A percentile compares a stretch with the other conserved stretches of the same genome.
Conservation (phyloP, 2,888 invertebrate species). For the Endomychus coccineus region DNA sequence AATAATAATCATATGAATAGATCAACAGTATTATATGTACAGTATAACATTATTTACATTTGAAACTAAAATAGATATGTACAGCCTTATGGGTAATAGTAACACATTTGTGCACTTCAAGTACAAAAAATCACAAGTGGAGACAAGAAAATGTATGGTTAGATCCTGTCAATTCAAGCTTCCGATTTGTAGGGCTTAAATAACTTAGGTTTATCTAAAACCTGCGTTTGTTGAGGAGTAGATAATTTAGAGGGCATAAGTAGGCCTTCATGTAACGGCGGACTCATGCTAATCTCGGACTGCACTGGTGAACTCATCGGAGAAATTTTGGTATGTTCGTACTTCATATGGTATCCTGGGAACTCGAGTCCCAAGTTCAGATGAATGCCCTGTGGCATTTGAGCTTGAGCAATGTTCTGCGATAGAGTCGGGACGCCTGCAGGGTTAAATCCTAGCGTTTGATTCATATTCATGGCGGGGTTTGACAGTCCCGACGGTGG, state of each 20-base stretch:
- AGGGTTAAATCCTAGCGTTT: slow-evolving; percentile 28
- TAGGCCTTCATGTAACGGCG: slow-evolving; percentile 35
- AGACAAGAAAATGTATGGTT: no score
- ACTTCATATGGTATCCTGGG: slow-evolving; percentile 21
- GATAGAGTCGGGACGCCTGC: slow-evolving; percentile 34
- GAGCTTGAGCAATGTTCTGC: slow-evolving; percentile 37
- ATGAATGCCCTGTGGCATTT: slow-evolving; percentile 30
- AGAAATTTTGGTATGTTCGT: slow-evolving; percentile 26
- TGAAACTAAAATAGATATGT: no score
- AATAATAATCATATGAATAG: no score
- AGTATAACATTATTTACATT: no score
- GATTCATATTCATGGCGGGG: slow-evolving; percentile 30
- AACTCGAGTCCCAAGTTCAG: slow-evolving; percentile 34
- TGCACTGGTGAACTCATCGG: slow-evolving; percentile 36
- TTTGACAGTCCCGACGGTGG: slow-evolving; percentile 43
- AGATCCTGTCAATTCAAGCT: slow-evolving; percentile 35
- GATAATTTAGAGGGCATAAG: slow-evolving; percentile 34
- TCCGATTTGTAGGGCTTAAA: slow-evolving; percentile 72
- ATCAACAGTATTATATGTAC: no score
- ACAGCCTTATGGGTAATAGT: no score
- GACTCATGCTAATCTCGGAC: slow-evolving; percentile 41
- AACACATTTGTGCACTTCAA: no score
- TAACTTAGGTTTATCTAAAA: slow-evolving; percentile 53
- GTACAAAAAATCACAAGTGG: no score
- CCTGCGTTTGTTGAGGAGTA: slow-evolving; percentile 35